Conservation (phyloP, 1,140 invertebrate genomes). For the Adoxophyes honmai region DNA sequence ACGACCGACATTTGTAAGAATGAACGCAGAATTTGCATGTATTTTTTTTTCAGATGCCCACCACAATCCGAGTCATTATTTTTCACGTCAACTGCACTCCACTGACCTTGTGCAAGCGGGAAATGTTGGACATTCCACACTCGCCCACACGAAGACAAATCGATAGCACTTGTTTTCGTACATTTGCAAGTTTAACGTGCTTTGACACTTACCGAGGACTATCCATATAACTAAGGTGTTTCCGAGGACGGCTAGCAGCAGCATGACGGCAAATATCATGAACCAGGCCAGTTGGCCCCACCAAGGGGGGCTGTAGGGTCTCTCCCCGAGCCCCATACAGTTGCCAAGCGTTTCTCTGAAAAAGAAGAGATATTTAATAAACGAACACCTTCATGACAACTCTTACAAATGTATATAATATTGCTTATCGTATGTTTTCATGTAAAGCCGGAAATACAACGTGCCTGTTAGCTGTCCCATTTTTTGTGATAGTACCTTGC, state of each 20-base stretch:
- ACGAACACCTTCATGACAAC: not conserved
- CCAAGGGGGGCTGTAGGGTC: slow-evolving; percentile 64
- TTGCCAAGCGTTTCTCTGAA: slow-evolving; percentile 56
- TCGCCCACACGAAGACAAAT: too few relatives aligned
- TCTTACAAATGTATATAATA: too few relatives aligned
- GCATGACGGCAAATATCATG: slow-evolving; percentile 83
- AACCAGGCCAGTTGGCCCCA: slow-evolving; percentile 81
- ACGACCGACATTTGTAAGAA: too few relatives aligned
- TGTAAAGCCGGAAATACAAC: too few relatives aligned
- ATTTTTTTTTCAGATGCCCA: too few relatives aligned
- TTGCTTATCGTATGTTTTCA: not conserved
- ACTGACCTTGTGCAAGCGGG: too few relatives aligned
- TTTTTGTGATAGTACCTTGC: too few relatives aligned
- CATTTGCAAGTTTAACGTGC: not conserved
- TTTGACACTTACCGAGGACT: slow-evolving; percentile 82
- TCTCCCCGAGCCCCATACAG: slow-evolving; percentile 61
- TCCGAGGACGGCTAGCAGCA: slow-evolving; percentile 86
- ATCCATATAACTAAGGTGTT: slow-evolving; percentile 93
- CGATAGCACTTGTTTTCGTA: too few relatives aligned
- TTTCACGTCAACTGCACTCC: not conserved
- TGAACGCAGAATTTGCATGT: too few relatives aligned
- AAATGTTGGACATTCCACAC: too few relatives aligned
- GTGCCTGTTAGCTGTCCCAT: too few relatives aligned
- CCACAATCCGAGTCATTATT: too few relatives aligned
- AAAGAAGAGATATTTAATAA: slow-evolving; percentile 13